Evolutionary conservation across 2,888 invertebrate genomes (phyloP), one percentile per base, ranked within the genome.

Genomic region (Synergus umbraculus): DNA sequence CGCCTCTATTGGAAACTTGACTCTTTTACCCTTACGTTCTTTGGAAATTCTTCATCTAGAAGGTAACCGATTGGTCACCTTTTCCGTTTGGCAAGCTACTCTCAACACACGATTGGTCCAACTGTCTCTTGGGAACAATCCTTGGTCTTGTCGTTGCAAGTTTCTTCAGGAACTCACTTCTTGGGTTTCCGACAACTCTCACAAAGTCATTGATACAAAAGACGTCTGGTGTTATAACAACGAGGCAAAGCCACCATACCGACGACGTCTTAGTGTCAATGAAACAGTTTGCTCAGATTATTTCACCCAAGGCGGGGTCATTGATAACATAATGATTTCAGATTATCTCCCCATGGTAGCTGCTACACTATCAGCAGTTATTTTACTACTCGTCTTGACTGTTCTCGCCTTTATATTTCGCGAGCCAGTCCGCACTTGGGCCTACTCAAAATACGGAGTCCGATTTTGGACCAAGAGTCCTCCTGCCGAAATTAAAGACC

Each of bases 61-160:
- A 89, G 97, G 97, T 81, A 98, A 98, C 92, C 95, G 96, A 82
- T 93, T 98, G 86, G 95, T 95, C 10, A 95, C 95, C 78, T 96
- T 97, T 92, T 96, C 96, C 67, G 95, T 97, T 79, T 96, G 96
- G 95, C 94, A 97, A 88, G 93, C 94, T 18, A 91, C 92, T 13
- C 88, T 94, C 44, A 96, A 96, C 90, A 93, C 94, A 22, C 94
- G 95, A 85, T 93, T 97, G 85, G 95, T 94, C 87, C 96, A 97
- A 81, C 92, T 98, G 85, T 95, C 96, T 12, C 94, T 98, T 79
- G 96, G 97, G 15, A 95, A 96, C 87, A 98, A 98, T 92, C 94
- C 95, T 82, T 98, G 98, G 98, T 96, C 96, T 64, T 98, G 98
- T 90, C 96, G 97, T 87, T 98, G 98, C 93, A 96, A 96, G 91